Conservation (phyloP, 2,888 invertebrate genomes). For the Chaetogeoica ovagalla region DNA sequence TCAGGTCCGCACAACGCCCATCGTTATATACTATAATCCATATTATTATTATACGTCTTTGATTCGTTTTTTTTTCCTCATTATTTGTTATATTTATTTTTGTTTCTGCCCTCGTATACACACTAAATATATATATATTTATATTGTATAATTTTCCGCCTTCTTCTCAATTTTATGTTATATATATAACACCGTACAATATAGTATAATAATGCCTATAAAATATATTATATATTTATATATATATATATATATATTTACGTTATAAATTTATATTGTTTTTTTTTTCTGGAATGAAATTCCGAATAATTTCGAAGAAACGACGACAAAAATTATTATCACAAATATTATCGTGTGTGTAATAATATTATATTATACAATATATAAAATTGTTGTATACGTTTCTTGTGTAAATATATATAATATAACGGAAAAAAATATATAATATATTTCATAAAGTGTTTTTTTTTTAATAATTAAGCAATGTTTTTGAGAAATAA, state of each 20-base stretch:
- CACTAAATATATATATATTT: too few species aligned
- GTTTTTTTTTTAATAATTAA: too few species aligned
- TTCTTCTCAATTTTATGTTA: background rate
- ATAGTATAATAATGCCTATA: background rate
- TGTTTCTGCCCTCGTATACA: background rate
- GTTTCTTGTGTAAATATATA: too few species aligned
- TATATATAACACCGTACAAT: background rate
- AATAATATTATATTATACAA: too few species aligned
- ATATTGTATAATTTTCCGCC: background rate
- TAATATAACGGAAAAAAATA: too few species aligned
- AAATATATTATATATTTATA: background rate
- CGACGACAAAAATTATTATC: background rate
- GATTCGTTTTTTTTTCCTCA: conserved; percentile 21
- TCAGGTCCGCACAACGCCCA: conserved; percentile 15
- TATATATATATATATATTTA: background rate
- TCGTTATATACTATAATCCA: background rate
- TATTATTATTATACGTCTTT: background rate
- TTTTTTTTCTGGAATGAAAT: background rate
- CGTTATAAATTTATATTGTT: background rate
- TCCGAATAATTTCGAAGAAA: background rate
- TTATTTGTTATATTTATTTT: conserved; percentile 25
- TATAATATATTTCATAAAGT: too few species aligned
- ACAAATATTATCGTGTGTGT: background rate
- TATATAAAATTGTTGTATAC: too few species aligned
- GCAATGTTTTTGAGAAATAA: too few species aligned